Conservation (phyloP, 1,140 invertebrate genomes). For the Zaprionus kolodkinae region DNA sequence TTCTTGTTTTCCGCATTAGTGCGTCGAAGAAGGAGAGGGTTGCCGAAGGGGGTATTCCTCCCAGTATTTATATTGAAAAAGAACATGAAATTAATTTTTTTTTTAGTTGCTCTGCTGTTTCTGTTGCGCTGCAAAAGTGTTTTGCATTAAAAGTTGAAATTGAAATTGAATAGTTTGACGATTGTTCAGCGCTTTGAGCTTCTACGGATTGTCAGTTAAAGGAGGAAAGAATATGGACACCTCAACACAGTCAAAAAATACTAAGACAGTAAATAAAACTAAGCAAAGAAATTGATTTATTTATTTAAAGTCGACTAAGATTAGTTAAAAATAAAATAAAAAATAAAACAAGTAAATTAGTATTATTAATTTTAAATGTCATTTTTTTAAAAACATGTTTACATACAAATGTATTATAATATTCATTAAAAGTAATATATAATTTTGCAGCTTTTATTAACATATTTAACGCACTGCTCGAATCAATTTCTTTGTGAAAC, state of each 20-base stretch:
- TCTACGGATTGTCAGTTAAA: too few relatives aligned
- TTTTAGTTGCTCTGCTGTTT: neutral
- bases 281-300: neutral
- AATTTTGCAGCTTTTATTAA: neutral
- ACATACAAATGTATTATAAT: too few relatives aligned
- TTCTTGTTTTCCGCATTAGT: slow-evolving; percentile 59
- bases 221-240: too few relatives aligned
- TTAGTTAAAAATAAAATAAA: too few relatives aligned
- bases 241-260: neutral
- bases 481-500: neutral
- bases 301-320: too few relatives aligned
- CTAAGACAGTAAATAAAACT: neutral
- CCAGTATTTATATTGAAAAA: neutral
- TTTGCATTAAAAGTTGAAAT: slow-evolving; percentile 54
- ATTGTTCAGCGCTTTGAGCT: neutral
- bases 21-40: neutral
- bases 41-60: too few relatives aligned
- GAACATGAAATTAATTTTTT: neutral
- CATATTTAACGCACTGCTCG: neutral
- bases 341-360: too few relatives aligned
- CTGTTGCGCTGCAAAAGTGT: slow-evolving; percentile 19
- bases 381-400: too few relatives aligned
- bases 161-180: slow-evolving; percentile 39
- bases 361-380: too few relatives aligned
- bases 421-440: too few relatives aligned